Evolutionary conservation across 2,113 vertebrate species (phyloP).

Genomic region (Phylloscopus trochiloides): DNA sequence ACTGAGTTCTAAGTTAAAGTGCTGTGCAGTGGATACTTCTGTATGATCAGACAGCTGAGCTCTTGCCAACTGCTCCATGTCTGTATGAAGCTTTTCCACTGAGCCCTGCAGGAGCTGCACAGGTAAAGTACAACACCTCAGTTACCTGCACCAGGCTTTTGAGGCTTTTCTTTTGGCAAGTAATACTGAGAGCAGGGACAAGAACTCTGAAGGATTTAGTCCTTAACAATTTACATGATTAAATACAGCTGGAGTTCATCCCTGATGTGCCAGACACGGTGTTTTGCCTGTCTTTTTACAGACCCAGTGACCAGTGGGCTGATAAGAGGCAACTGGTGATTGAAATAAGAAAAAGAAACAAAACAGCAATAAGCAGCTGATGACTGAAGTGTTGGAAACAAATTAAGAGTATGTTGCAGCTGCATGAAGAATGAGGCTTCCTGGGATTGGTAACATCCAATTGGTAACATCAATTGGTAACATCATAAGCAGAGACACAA

Average conservation of each 20-base stretch:
- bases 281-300: neutral
- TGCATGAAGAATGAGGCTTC: neutral
- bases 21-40: neutral
- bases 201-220: neutral
- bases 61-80: neutral
- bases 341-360: neutral
- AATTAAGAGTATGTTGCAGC: neutral
- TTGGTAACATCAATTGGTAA: neutral
- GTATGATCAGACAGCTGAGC: neutral
- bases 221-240: neutral
- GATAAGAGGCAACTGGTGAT: rapidly evolving
- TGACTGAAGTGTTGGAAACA: neutral
- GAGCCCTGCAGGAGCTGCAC: rapidly evolving
- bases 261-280: neutral
- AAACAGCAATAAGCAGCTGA: neutral
- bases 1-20: neutral
- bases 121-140: neutral
- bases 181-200: neutral
- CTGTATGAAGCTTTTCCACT: neutral
- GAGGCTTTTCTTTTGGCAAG: neutral
- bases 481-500: neutral
- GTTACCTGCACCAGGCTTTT: neutral
- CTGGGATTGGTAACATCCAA: neutral
- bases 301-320: neutral
- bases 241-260: neutral